Evolutionary conservation across 2,797 vertebrate genomes (phyloP), one percentile per base, ranked within the genome.

Genomic region (Scomberomorus guttatus): DNA sequence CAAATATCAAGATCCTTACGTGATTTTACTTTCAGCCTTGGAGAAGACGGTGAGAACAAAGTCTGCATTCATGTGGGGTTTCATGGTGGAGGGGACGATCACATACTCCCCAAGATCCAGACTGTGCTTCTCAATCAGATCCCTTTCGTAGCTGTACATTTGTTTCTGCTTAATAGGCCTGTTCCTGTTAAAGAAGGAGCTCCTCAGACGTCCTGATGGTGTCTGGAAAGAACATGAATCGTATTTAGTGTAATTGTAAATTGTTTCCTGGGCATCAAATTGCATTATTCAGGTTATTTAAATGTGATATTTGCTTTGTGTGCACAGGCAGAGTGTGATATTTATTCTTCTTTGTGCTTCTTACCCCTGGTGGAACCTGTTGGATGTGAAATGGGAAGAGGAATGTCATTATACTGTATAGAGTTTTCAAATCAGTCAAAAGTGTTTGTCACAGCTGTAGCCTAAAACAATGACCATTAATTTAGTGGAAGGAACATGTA

Each of bases 101-200:
- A 92, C 70, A 2, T 93, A 93, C 50, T 92, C 88, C 72, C 85
- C 90, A 0, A 88, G 87, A 55, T 87, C 63, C 84, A 94, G 75
- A 5, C 79, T 90, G 80, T 86, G 61, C n/a, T 55, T 1, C 63
- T 87, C 59, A 12, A 83, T 73, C 63, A 37, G 15, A 1, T 94
- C 89, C 61, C 84, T 85, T 0, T 59, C n/a, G 3, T 5, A 2
- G 5, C 2, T 39, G 72, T 89, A 87, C 1, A 0, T 0, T 15
- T 50, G 63, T 0, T 1, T 2, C 0, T 15, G 0, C 34, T 57
- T 83, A 11, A 88, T 0, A 0, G 84, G 80, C 0, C 8, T 9
- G 67, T 81, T 90, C 9, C 1, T 59, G 0, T 3, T 12, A 13
- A 93, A 91, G 84, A 90, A 92, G 48, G 15, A 1, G 4, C 3